phyloP scores from a whole-genome alignment of 2,113 vertebrate species.

The Illadopsis cleaveri region DNA sequence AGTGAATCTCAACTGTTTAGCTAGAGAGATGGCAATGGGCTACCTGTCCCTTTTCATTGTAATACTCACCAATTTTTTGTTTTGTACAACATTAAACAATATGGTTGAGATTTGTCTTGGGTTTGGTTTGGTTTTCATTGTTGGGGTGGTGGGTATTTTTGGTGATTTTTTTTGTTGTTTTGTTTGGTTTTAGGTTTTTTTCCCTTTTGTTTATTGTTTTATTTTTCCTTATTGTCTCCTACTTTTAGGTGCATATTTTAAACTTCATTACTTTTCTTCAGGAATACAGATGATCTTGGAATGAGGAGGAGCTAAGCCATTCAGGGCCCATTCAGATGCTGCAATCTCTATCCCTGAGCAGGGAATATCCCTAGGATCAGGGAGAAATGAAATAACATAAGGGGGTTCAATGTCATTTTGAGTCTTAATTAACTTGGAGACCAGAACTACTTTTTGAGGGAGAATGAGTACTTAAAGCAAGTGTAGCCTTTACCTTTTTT shows the following conservation, averaged over 20 bases:
- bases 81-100: conserved; percentile 81
- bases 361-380: not conserved
- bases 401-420: not conserved
- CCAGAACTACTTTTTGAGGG: not conserved
- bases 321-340: not conserved
- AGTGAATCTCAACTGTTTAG: conserved; percentile 65
- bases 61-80: conserved; percentile 51
- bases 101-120: conserved; percentile 33
- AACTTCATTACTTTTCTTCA: not conserved
- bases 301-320: not conserved
- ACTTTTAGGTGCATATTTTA: not conserved
- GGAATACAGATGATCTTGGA: not conserved
- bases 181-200: not conserved
- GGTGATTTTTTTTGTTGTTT: too few species aligned
- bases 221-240: not conserved
- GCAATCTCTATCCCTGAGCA: not conserved
- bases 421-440: not conserved
- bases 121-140: not conserved
- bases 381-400: not conserved
- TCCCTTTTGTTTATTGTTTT: not conserved
- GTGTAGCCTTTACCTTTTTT: not conserved
- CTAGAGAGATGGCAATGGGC: conserved; percentile 61
- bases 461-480: not conserved
- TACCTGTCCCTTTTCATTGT: conserved; percentile 59
- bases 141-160: not conserved